Evolutionary conservation across 2,888 invertebrate species (phyloP), one percentile per base, ranked within the genome.

Genomic region (Gisinianus flammeolus): DNA sequence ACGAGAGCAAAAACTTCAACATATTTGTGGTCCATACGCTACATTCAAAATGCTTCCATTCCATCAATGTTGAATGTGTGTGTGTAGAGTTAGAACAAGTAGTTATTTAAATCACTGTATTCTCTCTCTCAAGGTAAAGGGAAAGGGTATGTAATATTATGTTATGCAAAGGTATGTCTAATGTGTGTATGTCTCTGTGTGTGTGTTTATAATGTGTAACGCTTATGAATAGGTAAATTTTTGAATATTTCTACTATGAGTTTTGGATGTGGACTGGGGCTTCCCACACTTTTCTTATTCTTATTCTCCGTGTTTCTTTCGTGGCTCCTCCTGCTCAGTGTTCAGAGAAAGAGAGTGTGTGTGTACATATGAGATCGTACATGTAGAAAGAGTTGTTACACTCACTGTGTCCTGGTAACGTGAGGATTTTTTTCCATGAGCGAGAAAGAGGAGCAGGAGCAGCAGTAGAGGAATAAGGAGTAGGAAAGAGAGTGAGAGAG

Each of bases 81-180:
- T 8, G 26, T 64, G 8, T 1, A 64, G 8, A 64, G 0, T 19
- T 64, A 8, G 64, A 16, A 64, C 28, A 30, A 26, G 30, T 44
- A 68, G 44, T 58, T 72, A 72, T 56, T 72, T 72, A 58, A 72
- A 72, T 72, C 72, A 58, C 54, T 58, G 16, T 56, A 26, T 64
- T 26, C 16, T 2, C 8, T 3, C 5, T 67, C n/a, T 8, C 33
- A 19, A 67, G 67, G 12, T 5, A 24, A 22, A 64, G 8, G 5
- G 4, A 64, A 3, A 54, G 10, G 54, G n/a, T n/a, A n/a, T n/a
- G n/a, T n/a, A n/a, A n/a, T n/a, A 44, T 12, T 44, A 2, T 19
- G 26, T 26, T 26, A 12, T 24, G 62, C 5, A 26, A 58, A 58
- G 62, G 62, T 62, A 62, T 62, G 24, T 54, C 19, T n/a, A 54